Percentiles rank a stretch among this genome's conserved stretches.
These are phyloP conservation scores for Scaptomyza montana DNA, from an alignment of 1,140 invertebrate species.

Conservation along the genomic window DNA sequence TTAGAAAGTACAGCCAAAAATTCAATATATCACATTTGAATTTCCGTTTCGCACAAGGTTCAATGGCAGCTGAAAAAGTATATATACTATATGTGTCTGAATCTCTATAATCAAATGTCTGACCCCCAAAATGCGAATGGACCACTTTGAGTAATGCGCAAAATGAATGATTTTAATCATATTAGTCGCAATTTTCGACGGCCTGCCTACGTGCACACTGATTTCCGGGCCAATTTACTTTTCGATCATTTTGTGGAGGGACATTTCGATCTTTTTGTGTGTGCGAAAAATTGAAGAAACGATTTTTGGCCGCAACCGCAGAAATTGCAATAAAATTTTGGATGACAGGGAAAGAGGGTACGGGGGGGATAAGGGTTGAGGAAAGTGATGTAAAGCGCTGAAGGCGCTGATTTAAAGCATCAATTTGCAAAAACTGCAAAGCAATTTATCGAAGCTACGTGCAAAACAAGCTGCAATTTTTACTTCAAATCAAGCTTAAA, in stretches of 20 bases:
- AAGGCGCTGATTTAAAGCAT: constrained; percentile 37
- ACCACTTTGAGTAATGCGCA: constrained; percentile 55
- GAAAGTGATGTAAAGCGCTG: neutral
- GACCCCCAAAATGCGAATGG: constrained; percentile 41
- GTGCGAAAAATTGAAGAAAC: constrained; percentile 54
- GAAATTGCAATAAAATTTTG: constrained; percentile 51
- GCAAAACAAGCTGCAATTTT: constrained; percentile 2
- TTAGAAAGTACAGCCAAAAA: constrained; percentile 5
- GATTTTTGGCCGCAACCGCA: constrained; percentile 50
- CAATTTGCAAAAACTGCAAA: constrained; percentile 36
- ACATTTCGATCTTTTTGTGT: constrained; percentile 16
- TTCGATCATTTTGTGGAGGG: constrained; percentile 32
- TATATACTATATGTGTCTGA: neutral
- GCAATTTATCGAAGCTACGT: constrained; percentile 19
- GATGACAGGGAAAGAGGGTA: neutral
- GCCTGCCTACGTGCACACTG: constrained; percentile 44
- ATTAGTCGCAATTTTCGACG: constrained; percentile 66
- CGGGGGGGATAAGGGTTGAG: neutral
- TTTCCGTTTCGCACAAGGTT: constrained; percentile 56
- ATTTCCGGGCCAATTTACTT: constrained; percentile 52
- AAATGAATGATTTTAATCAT: constrained; percentile 79
- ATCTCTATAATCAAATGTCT: constrained; percentile 73
- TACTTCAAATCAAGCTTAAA: neutral
- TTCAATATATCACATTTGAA: constrained; percentile 5
- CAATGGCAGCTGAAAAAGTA: constrained; percentile 50